A percentile compares a stretch with the other conserved stretches of the same genome.
These are phyloP conservation scores for Molossus molossus DNA, from an alignment of 2,797 vertebrate genomes.

Conservation along the genomic window DNA sequence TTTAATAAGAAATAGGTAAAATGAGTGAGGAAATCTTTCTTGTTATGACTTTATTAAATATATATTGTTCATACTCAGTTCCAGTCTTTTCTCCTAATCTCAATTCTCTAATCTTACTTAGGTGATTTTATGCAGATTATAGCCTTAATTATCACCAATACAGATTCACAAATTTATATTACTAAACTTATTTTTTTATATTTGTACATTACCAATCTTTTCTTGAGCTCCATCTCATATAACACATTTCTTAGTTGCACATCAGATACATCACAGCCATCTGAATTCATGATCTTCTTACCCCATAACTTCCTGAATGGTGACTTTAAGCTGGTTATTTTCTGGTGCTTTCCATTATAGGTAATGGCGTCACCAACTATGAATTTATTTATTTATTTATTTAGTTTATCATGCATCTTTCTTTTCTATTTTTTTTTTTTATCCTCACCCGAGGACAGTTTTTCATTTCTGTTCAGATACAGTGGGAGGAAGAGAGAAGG, in stretches of 20 bases:
- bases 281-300: background rate
- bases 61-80: background rate
- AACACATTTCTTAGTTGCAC: background rate
- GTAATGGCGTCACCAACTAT: background rate
- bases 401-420: too few relatives aligned
- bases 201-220: background rate
- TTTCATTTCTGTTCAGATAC: too few relatives aligned
- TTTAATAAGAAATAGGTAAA: background rate
- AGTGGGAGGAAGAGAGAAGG: too few relatives aligned
- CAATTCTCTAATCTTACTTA: background rate
- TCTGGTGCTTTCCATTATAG: background rate
- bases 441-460: too few relatives aligned
- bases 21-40: background rate
- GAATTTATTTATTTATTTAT: background rate
- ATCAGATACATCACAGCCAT: background rate
- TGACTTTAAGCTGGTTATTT: background rate
- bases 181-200: background rate
- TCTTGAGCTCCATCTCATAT: background rate
- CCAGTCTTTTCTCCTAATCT: background rate
- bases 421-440: background rate
- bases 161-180: background rate
- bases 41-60: background rate
- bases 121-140: background rate
- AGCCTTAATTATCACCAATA: background rate
- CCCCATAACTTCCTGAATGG: background rate